Percentiles rank a stretch among this genome's conserved stretches.
These are phyloP conservation scores for Hucho hucho DNA, from an alignment of 2,113 vertebrate genomes.

Conservation along the genomic window DNA sequence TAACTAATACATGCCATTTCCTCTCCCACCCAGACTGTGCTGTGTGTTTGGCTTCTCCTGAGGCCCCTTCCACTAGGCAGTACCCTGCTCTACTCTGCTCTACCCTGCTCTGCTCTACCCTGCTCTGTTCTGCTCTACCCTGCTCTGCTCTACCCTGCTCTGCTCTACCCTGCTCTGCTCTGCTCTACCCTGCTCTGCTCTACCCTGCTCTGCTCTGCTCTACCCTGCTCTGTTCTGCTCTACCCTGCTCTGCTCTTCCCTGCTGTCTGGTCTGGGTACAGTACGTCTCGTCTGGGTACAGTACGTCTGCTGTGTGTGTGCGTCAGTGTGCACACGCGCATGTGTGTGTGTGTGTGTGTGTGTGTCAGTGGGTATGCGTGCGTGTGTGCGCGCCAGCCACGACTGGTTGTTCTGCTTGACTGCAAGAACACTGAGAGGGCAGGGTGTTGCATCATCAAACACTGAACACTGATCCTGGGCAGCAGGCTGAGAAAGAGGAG, in stretches of 20 bases:
- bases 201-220: too few relatives aligned
- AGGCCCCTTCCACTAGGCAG: slow-evolving; percentile 12
- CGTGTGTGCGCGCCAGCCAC: slow-evolving; percentile 10
- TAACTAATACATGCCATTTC: slow-evolving; percentile 63
- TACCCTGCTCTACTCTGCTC: too few relatives aligned
- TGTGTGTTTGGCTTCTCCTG: slow-evolving; percentile 18
- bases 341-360: neutral
- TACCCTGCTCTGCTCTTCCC: too few relatives aligned
- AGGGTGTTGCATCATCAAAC: slow-evolving; percentile 61
- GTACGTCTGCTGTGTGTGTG: slow-evolving; percentile 12
- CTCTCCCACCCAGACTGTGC: slow-evolving; percentile 37
- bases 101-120: too few relatives aligned
- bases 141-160: rapidly evolving
- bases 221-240: rapidly evolving
- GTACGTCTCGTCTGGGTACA: slow-evolving; percentile 26
- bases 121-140: rapidly evolving
- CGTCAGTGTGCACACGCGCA: too few relatives aligned
- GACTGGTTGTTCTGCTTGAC: slow-evolving; percentile 54
- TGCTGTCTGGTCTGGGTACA: slow-evolving; percentile 27
- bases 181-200: too few relatives aligned
- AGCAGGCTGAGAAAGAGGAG: slow-evolving; percentile 20
- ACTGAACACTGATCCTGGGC: slow-evolving; percentile 53
- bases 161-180: rapidly evolving
- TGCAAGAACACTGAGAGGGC: slow-evolving; percentile 54
- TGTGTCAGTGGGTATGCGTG: neutral